Evolutionary conservation across 1,140 invertebrate genomes (phyloP).

Genomic region (Pogonus chalceus): DNA sequence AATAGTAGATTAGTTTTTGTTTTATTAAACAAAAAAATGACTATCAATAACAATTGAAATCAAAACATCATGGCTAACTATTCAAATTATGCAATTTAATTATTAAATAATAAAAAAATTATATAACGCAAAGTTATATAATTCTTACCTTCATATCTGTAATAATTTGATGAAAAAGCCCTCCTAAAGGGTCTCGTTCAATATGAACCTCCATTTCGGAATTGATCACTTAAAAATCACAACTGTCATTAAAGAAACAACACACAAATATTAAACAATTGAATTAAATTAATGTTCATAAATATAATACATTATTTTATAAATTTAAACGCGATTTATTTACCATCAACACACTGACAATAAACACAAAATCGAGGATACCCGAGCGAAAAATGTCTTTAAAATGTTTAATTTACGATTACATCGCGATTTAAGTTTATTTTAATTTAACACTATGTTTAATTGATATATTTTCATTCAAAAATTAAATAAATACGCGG

Average conservation of each 20-base stretch:
- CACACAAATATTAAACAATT: no score
- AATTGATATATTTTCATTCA: background rate
- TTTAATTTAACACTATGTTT: background rate
- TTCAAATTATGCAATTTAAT: background rate
- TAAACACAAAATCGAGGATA: no score
- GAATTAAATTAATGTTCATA: no score
- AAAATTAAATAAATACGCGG: background rate
- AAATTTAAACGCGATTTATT: no score
- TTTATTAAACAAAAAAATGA: no score
- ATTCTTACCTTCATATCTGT: conserved; percentile 71
- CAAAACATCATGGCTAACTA: no score
- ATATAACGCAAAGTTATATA: conserved; percentile 9
- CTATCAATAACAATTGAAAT: no score
- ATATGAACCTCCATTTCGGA: conserved; percentile 52
- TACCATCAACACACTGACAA: no score
- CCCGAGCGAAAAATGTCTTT: background rate
- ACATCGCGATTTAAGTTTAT: background rate
- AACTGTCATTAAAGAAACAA: background rate
- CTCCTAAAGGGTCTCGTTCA: conserved; percentile 71
- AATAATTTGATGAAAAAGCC: conserved; percentile 75
- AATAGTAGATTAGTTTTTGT: background rate
- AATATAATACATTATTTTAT: no score
- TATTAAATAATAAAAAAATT: conserved; percentile 8
- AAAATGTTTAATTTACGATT: background rate
- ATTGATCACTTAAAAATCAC: conserved; percentile 2